A percentile compares a stretch with the other conserved stretches of the same genome.
phyloP scores from a whole-genome alignment of 1,140 invertebrate species.

The Aphelinus certus region DNA sequence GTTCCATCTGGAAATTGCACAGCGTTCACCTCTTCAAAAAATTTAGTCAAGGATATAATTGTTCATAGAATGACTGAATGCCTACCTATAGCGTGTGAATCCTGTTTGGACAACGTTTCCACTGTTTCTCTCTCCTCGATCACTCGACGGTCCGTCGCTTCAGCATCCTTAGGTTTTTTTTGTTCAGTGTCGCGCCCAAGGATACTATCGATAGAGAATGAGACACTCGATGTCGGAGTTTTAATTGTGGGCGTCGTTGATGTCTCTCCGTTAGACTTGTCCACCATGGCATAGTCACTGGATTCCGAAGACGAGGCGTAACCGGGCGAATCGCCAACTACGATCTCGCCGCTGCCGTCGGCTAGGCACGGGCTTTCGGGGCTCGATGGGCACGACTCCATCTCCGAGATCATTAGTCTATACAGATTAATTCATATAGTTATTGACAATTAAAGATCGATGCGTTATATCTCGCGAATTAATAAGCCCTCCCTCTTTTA shows the following conservation, averaged over 20 bases:
- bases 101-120: background rate
- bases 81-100: background rate
- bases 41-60: too few species aligned
- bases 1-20: too few species aligned
- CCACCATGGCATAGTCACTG: background rate
- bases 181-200: background rate
- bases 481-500: too few species aligned
- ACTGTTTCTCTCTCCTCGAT: background rate
- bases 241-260: background rate
- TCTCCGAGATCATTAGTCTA: constrained; percentile 18
- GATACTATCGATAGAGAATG: constrained; percentile 30
- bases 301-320: constrained; percentile 19
- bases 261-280: background rate
- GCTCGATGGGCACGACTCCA: background rate
- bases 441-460: too few species aligned
- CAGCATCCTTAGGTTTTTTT: background rate
- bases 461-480: too few species aligned
- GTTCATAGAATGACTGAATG: background rate
- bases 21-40: too few species aligned
- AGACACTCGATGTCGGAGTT: background rate
- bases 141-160: background rate
- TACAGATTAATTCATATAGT: too few species aligned
- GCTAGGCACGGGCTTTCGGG: background rate
- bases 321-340: background rate
- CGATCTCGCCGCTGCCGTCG: constrained; percentile 5